phyloP scores from a whole-genome alignment of 2,888 invertebrate genomes.

The Antheraea yamamai region DNA sequence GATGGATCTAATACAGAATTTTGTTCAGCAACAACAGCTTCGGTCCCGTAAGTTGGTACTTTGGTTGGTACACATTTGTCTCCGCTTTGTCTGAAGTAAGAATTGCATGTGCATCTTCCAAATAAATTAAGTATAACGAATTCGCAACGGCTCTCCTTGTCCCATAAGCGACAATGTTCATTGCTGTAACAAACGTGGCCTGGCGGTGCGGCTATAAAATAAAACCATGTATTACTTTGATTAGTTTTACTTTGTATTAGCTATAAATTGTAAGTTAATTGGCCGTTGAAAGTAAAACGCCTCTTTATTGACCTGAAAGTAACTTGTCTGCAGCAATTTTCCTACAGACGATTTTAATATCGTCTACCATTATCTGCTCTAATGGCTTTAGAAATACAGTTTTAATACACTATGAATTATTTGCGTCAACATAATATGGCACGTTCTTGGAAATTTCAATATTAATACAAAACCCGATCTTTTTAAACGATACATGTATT shows the following conservation, averaged over 20 bases:
- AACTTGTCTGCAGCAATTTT: slow-evolving; percentile 58
- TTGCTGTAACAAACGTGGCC: slow-evolving; percentile 95
- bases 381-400: slow-evolving; percentile 54
- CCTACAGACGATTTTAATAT: slow-evolving; percentile 50
- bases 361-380: slow-evolving; percentile 61
- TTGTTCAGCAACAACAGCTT: slow-evolving; percentile 69
- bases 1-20: slow-evolving; percentile 49
- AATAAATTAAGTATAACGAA: slow-evolving; percentile 94
- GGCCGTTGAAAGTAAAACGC: slow-evolving; percentile 44
- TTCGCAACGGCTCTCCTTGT: slow-evolving; percentile 92
- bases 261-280: slow-evolving; percentile 36
- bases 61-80: slow-evolving; percentile 83
- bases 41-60: slow-evolving; percentile 56
- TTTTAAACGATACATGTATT: background rate
- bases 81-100: slow-evolving; percentile 84
- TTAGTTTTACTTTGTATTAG: slow-evolving; percentile 29
- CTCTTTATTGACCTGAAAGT: slow-evolving; percentile 46
- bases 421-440: slow-evolving; percentile 34
- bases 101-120: slow-evolving; percentile 92
- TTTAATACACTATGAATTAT: slow-evolving; percentile 43
- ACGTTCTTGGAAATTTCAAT: slow-evolving; percentile 17
- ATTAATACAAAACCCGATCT: background rate
- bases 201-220: slow-evolving; percentile 88
- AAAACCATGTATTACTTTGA: slow-evolving; percentile 19
- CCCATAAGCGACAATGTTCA: slow-evolving; percentile 93